Conservation (phyloP, 2,113 vertebrate species). For the Mesembrinibis cayennensis region DNA sequence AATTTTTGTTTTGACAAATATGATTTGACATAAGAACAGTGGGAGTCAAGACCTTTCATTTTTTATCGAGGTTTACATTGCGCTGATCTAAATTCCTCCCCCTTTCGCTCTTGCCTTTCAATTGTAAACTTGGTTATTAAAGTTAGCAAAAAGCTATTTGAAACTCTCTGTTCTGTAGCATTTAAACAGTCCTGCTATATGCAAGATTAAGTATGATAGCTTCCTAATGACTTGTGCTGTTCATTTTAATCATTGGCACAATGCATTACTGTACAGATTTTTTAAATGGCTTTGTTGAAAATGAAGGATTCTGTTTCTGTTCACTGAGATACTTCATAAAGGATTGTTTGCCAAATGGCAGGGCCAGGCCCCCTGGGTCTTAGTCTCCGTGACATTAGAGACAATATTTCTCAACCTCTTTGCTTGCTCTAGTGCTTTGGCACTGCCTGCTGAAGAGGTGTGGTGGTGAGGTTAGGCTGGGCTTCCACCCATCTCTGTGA, state of each 20-base stretch:
- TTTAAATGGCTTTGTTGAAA: neutral
- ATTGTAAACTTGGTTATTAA: constrained; percentile 40
- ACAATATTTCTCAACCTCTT: neutral
- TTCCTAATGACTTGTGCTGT: constrained; percentile 61
- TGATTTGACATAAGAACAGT: constrained; percentile 51
- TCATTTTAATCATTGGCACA: constrained; percentile 12
- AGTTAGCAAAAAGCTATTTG: constrained; percentile 43
- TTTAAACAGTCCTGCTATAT: constrained; percentile 3
- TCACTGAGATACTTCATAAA: neutral
- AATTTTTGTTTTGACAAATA: constrained; percentile 66
- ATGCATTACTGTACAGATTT: neutral
- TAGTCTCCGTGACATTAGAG: neutral
- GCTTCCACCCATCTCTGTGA: neutral
- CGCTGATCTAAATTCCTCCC: constrained; percentile 53
- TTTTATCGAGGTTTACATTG: constrained; percentile 55
- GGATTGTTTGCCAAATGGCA: neutral
- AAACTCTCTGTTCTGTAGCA: constrained; percentile 39
- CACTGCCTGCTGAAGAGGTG: neutral
- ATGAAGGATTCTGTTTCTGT: constrained; percentile 1
- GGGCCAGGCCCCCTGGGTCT: neutral
- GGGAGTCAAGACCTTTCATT: constrained; percentile 63
- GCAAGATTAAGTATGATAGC: constrained; percentile 48
- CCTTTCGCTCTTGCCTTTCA: constrained; percentile 45
- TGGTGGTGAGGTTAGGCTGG: neutral
- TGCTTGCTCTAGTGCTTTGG: neutral